phyloP scores from a whole-genome alignment of 1,140 invertebrate species.

The Drosophila ohnishii region DNA sequence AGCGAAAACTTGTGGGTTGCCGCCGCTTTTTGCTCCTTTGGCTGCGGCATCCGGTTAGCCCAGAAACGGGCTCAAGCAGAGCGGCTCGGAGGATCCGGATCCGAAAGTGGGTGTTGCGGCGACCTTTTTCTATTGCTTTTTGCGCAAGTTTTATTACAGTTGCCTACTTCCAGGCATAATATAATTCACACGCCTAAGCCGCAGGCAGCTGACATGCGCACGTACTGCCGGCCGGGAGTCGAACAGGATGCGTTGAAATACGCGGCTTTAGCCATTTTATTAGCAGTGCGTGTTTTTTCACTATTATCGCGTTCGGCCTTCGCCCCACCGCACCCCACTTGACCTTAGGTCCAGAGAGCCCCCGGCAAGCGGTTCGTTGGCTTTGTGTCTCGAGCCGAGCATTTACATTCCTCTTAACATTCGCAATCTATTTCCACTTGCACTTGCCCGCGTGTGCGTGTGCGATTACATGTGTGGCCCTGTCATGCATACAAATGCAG shows the following conservation, averaged over 20 bases:
- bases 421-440: constrained; percentile 75
- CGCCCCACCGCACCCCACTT: constrained; percentile 43
- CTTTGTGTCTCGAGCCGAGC: constrained; percentile 53
- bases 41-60: constrained; percentile 53
- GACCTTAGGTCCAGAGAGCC: constrained; percentile 51
- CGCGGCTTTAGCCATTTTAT: constrained; percentile 75
- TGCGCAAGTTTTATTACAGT: constrained; percentile 76
- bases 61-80: not conserved
- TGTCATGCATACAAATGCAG: constrained; percentile 72
- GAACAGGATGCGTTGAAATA: constrained; percentile 60
- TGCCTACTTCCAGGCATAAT: constrained; percentile 76
- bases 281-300: constrained; percentile 80
- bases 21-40: constrained; percentile 40
- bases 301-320: constrained; percentile 66
- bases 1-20: constrained; percentile 32
- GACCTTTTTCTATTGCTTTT: constrained; percentile 53
- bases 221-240: constrained; percentile 45
- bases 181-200: constrained; percentile 80
- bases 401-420: constrained; percentile 76
- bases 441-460: constrained; percentile 16
- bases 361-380: constrained; percentile 44
- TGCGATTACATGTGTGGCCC: constrained; percentile 11
- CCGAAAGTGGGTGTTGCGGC: constrained; percentile 13
- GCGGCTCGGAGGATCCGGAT: constrained; percentile 3
- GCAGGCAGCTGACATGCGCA: constrained; percentile 76